Percentiles rank a stretch among this genome's conserved stretches.
Conservation (phyloP, 2,113 vertebrate species). For the Indri indri region DNA sequence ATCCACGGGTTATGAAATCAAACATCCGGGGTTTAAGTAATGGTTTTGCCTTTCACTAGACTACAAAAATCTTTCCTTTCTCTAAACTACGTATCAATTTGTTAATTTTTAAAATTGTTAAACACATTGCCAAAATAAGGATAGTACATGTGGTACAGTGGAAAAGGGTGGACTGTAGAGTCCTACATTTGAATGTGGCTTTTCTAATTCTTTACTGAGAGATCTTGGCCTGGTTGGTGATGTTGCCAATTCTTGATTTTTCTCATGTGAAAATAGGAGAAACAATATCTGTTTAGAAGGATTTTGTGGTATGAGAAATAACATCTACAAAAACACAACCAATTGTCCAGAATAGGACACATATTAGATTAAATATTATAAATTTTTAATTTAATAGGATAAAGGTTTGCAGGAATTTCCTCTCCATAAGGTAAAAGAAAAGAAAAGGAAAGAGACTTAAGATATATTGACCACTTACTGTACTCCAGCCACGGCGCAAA, state of each 20-base stretch:
- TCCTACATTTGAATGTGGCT: not conserved
- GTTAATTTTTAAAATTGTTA: not conserved
- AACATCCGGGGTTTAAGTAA: not conserved
- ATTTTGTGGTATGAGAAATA: not conserved
- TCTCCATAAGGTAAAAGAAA: not conserved
- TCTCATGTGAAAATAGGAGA: not conserved
- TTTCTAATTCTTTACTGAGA: not conserved
- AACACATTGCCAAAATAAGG: not conserved
- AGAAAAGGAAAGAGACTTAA: not conserved
- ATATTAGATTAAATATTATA: not conserved
- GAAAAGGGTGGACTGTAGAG: not conserved
- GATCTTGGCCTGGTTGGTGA: not conserved
- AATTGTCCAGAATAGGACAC: not conserved
- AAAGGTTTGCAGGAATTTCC: not conserved
- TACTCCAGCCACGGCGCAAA: not conserved
- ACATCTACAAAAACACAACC: not conserved
- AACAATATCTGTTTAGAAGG: not conserved
- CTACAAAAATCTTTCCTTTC: not conserved
- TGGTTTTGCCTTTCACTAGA: not conserved
- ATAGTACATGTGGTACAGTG: not conserved
- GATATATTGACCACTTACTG: not conserved
- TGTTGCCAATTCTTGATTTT: not conserved
- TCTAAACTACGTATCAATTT: not conserved
- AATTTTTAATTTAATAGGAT: not conserved
- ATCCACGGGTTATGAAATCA: not conserved